phyloP scores from a whole-genome alignment of 2,113 vertebrate genomes.

The Podarcis muralis region DNA sequence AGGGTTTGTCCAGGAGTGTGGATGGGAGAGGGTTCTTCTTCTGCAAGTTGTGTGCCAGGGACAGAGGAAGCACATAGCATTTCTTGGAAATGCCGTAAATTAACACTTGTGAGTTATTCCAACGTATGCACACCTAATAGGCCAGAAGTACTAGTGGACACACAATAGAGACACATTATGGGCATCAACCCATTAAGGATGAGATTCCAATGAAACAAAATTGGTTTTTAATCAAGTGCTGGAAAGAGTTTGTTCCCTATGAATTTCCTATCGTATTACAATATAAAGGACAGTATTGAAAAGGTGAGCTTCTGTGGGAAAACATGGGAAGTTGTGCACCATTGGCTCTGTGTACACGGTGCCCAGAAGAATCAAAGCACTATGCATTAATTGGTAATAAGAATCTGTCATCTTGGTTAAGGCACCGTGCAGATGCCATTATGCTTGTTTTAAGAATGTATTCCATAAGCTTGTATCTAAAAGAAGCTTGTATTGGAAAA shows the following conservation, averaged over 20 bases:
- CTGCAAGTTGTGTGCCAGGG: not conserved
- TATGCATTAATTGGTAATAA: not conserved
- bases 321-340: not conserved
- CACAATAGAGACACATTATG: not conserved
- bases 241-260: constrained; percentile 9
- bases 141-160: not conserved
- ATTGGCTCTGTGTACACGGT: not conserved
- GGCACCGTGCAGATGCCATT: not conserved
- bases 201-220: not conserved
- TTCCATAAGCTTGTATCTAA: not conserved
- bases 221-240: constrained; percentile 18
- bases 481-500: not conserved
- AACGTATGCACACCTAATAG: not conserved
- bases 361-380: not conserved
- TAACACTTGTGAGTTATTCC: not conserved
- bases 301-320: not conserved
- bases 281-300: constrained; percentile 28
- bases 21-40: too few species aligned
- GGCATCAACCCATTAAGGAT: not conserved
- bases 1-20: too few species aligned
- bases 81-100: not conserved
- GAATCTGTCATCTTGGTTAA: not conserved
- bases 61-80: not conserved
- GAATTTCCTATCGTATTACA: constrained; percentile 2
- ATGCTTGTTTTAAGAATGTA: not conserved